Base-by-base conservation (phyloP, 2,888 invertebrate species). In the Tridacna crocea region DNA sequence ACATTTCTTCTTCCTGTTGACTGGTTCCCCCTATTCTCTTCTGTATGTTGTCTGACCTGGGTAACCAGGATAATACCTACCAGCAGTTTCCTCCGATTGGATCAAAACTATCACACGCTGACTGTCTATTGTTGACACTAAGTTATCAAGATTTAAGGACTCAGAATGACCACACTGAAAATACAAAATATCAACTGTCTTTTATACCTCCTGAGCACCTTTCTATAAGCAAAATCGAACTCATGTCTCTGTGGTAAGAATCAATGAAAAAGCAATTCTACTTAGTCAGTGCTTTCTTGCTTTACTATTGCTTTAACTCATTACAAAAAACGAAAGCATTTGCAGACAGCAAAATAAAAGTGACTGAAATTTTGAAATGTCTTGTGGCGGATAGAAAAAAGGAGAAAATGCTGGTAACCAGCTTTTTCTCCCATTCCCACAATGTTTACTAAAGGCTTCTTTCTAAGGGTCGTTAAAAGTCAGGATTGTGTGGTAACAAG, bases 91-190 rank as follows among this genome's bases (percentile, higher is more conserved):
- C 26, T 84, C 65, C 2, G 78, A 70, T 68, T 87, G 89, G 19
- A 94, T 92, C n/a, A 95, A 93, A 58, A 96, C 95, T 84, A 96
- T 95, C n/a, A 96, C 94, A 22, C 96, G 94, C 87, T 96, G 95
- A 70, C 95, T 96, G 90, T 96, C 96, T 47, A 96, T 95, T 15
- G 94, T 86, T 15, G 92, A 91, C 11, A 93, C 92, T 85, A 72
- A 94, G 94, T 65, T 95, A 94, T 94, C 94, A 22, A 95, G 91
- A 89, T 96, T 95, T 12, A 96, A 91, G 2, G 94, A 91, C 82
- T 94, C 94, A 75, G 94, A 93, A 83, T 95, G 94, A 73, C 94
- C 95, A 89, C 93, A 94, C 95, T 95, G 88, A 80, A 66, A 66
- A 66, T 46, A 66, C 17, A 66, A 19, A 66, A 46, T 27, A 55